phyloP scores from a whole-genome alignment of 1,140 invertebrate genomes.

The Amphibalanus amphitrite region DNA sequence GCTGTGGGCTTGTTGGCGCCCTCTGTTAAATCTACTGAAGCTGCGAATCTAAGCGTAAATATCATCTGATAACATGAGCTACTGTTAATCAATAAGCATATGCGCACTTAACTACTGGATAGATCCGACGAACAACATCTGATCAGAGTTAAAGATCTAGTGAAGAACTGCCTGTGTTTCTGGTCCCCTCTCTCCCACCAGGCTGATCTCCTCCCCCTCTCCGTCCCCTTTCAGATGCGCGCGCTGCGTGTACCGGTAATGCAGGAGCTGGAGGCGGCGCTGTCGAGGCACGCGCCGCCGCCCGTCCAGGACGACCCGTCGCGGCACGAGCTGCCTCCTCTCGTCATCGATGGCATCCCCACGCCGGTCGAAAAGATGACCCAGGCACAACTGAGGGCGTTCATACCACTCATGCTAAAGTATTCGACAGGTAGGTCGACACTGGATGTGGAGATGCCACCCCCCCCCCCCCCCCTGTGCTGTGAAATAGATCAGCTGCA shows the following conservation, averaged over 20 bases:
- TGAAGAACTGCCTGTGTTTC: no score
- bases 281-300: constrained; percentile 85
- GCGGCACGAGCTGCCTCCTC: constrained; percentile 81
- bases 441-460: no score
- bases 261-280: constrained; percentile 79
- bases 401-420: constrained; percentile 95
- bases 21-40: no score
- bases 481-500: no score
- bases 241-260: constrained; percentile 78
- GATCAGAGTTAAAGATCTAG: no score
- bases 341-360: constrained; percentile 93
- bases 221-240: constrained; percentile 37
- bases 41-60: background rate
- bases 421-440: constrained; percentile 59
- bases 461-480: no score
- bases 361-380: constrained; percentile 99
- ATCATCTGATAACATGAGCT: background rate
- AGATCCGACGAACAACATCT: no score
- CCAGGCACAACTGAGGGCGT: constrained; percentile 85
- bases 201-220: constrained; percentile 6
- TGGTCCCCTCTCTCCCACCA: no score
- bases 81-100: no score
- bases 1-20: no score
- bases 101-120: no score
- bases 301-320: constrained; percentile 78